A percentile compares a stretch with the other conserved stretches of the same genome.
phyloP scores from a whole-genome alignment of 2,113 vertebrate genomes.

The Globicephala melas region DNA sequence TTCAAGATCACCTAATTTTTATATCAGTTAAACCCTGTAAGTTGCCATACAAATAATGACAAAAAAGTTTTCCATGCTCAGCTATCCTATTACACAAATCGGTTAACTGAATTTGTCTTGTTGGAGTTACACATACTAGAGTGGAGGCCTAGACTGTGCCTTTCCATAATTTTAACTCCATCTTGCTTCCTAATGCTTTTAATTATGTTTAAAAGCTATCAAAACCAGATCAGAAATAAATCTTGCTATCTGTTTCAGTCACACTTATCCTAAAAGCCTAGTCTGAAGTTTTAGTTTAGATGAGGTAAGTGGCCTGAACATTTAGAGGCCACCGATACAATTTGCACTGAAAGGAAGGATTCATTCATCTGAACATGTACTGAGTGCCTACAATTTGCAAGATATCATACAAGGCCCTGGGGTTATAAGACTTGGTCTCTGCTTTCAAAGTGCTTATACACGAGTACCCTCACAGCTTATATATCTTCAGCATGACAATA shows the following conservation, averaged over 20 bases:
- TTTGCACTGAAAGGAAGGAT: neutral
- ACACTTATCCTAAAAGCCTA: slow-evolving; percentile 3
- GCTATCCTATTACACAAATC: neutral
- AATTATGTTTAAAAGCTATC: neutral
- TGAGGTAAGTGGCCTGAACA: neutral
- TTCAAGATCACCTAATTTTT: slow-evolving; percentile 7
- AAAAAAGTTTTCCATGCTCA: neutral
- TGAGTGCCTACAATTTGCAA: neutral
- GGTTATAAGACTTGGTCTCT: neutral
- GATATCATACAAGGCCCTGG: neutral
- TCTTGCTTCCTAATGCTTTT: neutral
- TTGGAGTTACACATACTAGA: neutral
- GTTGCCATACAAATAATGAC: neutral
- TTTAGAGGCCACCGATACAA: neutral
- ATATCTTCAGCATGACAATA: neutral
- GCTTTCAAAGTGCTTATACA: neutral
- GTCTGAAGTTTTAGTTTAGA: neutral
- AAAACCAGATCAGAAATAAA: neutral
- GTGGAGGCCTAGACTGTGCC: neutral
- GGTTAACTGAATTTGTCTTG: neutral
- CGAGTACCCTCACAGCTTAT: neutral
- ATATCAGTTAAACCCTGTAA: neutral
- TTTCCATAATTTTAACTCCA: slow-evolving; percentile 12
- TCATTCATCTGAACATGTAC: neutral
- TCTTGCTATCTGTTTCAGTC: neutral